phyloP scores from a whole-genome alignment of 2,797 vertebrate species.

The Aselliscus stoliczkanus region DNA sequence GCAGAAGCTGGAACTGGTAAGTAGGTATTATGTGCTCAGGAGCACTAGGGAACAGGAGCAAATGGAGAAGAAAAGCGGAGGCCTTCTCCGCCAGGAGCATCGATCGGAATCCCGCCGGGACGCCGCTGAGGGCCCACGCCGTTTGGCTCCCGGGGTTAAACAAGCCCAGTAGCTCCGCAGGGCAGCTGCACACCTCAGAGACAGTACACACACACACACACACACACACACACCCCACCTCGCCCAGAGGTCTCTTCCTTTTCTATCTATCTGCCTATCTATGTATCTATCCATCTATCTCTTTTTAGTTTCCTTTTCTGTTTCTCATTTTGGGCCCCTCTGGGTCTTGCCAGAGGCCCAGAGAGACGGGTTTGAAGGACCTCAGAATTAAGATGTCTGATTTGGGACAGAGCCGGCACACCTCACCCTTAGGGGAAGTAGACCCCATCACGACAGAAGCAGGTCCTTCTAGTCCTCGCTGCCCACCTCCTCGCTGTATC shows the following conservation, averaged over 20 bases:
- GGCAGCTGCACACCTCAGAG: background rate
- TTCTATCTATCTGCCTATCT: too few species aligned
- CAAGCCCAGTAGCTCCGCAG: constrained; percentile 72
- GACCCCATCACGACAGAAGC: fast-evolving
- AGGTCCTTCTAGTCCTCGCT: background rate
- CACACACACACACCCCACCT: too few species aligned
- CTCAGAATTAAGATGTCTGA: background rate
- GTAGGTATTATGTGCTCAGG: constrained; percentile 84
- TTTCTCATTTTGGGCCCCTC: background rate
- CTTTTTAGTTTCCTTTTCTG: background rate
- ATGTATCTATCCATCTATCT: fast-evolving
- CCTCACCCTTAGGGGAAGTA: background rate
- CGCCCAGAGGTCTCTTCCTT: background rate
- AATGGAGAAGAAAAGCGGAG: constrained; percentile 83
- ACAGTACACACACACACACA: too few species aligned
- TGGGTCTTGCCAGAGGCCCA: background rate
- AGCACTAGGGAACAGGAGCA: constrained; percentile 75
- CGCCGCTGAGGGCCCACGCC: constrained; percentile 75
- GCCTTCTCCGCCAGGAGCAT: constrained; percentile 86
- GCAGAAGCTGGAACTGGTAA: constrained; percentile 61
- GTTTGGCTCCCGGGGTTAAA: constrained; percentile 83
- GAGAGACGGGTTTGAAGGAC: background rate
- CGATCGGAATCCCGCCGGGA: constrained; percentile 86
- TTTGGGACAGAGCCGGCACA: background rate
- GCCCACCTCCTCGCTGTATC: fast-evolving